Conservation (phyloP, 1,140 invertebrate species). For the Xylocopa sonorina region DNA sequence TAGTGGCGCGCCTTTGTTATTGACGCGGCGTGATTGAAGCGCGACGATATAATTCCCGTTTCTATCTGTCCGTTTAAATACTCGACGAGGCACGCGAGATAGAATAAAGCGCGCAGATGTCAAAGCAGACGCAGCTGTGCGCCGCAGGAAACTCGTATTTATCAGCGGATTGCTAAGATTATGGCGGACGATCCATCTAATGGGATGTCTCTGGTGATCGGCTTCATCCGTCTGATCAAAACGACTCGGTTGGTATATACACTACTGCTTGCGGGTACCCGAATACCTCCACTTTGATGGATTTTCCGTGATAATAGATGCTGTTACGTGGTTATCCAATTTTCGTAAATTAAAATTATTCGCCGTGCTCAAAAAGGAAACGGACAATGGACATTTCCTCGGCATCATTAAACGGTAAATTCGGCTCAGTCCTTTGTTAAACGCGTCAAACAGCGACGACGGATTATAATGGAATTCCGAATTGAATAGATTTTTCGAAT, state of each 20-base stretch:
- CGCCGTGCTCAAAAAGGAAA: too few relatives aligned
- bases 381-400: too few relatives aligned
- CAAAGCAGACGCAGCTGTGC: conserved; percentile 38
- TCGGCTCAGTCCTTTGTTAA: too few relatives aligned
- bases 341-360: too few relatives aligned
- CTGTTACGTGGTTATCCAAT: too few relatives aligned
- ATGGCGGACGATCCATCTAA: conserved; percentile 6
- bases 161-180: conserved; percentile 44
- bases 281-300: too few relatives aligned
- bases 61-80: conserved; percentile 36
- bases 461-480: too few relatives aligned
- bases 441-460: too few relatives aligned
- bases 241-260: neutral
- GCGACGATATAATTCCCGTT: conserved; percentile 29
- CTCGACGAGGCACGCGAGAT: neutral
- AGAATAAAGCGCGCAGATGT: conserved; percentile 43
- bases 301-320: too few relatives aligned
- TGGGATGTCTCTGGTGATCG: neutral
- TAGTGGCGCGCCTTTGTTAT: conserved; percentile 34
- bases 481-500: too few relatives aligned
- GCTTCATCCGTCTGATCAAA: neutral
- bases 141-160: conserved; percentile 21
- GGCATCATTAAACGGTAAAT: too few relatives aligned
- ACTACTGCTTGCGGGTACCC: too few relatives aligned
- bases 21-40: conserved; percentile 29